Evolutionary conservation across 1,140 invertebrate genomes (phyloP).

Genomic region (Trichogramma pretiosum): DNA sequence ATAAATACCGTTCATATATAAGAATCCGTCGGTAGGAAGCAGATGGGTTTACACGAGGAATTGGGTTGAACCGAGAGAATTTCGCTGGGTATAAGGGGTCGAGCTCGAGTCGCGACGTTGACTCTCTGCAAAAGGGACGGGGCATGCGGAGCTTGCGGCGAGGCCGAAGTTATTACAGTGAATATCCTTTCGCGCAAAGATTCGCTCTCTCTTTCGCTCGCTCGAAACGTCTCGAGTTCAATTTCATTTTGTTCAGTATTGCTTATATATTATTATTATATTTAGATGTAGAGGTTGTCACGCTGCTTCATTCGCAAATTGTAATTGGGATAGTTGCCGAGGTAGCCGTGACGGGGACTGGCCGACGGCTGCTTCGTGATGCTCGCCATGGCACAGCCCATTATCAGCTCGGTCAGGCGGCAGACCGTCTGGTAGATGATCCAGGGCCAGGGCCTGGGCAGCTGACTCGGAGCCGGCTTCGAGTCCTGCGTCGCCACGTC

Average conservation of each 20-base stretch:
- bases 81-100: too few species aligned
- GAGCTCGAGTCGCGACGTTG: too few species aligned
- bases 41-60: too few species aligned
- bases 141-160: too few species aligned
- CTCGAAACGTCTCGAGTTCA: too few species aligned
- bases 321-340: conserved; percentile 45
- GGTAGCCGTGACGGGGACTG: conserved; percentile 45
- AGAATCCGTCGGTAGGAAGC: too few species aligned
- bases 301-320: conserved; percentile 43
- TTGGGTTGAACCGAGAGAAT: too few species aligned
- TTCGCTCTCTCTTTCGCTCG: too few species aligned
- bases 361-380: conserved; percentile 54
- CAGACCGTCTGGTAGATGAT: conserved; percentile 49
- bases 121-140: too few species aligned
- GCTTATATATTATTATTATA: background rate
- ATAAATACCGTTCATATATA: too few species aligned
- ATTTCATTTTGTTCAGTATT: background rate
- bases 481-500: conserved; percentile 27
- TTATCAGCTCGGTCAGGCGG: conserved; percentile 46
- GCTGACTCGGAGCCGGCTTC: conserved; percentile 20
- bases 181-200: too few species aligned
- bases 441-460: conserved; percentile 45
- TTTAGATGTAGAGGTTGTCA: conserved; percentile 39
- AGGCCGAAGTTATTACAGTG: too few species aligned
- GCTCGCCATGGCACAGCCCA: conserved; percentile 53